Conservation (phyloP, 2,797 vertebrate genomes). For the Cyclopterus lumpus region DNA sequence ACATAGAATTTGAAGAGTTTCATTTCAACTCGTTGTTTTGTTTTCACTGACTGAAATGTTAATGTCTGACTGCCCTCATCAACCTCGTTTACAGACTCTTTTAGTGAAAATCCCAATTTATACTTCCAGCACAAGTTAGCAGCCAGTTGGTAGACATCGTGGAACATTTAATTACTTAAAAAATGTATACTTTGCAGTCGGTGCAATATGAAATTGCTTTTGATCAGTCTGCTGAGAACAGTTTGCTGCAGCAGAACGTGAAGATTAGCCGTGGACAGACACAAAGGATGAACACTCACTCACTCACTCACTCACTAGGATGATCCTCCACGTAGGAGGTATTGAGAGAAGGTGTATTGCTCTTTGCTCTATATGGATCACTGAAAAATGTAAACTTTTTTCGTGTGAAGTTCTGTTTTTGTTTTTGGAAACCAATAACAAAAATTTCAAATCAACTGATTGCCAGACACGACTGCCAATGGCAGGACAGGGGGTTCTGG, state of each 20-base stretch:
- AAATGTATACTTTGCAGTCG: not conserved
- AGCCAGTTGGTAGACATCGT: not conserved
- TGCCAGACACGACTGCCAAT: conserved; percentile 25
- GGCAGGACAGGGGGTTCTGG: conserved; percentile 29
- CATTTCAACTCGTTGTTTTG: conserved; percentile 7
- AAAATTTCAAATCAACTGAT: conserved; percentile 16
- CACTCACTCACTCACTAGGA: no score
- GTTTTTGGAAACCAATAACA: conserved; percentile 24
- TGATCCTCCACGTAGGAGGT: no score
- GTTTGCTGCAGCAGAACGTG: no score
- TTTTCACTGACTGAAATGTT: not conserved
- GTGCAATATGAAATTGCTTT: not conserved
- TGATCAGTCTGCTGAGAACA: no score
- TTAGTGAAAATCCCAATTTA: not conserved
- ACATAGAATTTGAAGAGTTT: not conserved
- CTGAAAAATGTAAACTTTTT: conserved; percentile 4
- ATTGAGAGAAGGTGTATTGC: conserved; percentile 2
- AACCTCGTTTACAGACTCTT: not conserved
- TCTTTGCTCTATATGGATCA: not conserved
- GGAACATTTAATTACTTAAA: not conserved
- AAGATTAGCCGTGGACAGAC: no score
- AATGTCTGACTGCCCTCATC: not conserved
- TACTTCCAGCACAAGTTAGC: not conserved
- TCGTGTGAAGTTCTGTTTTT: conserved; percentile 7
- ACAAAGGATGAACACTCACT: no score